These are phyloP conservation scores for Trinectes maculatus DNA, from an alignment of 2,113 vertebrate genomes.

Conservation along the genomic window DNA sequence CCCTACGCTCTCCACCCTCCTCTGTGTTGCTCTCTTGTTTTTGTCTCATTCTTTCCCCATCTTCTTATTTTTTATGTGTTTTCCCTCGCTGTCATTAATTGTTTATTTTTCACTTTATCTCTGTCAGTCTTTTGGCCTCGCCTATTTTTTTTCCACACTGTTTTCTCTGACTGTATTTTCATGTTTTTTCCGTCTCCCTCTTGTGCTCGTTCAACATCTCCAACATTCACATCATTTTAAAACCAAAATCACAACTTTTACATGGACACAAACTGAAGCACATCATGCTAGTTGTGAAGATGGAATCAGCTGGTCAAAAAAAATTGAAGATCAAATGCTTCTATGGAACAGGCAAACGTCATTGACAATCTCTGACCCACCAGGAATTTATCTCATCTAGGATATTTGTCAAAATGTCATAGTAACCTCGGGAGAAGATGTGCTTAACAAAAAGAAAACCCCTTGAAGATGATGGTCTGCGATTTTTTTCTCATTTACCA, in stretches of 20 bases:
- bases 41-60: slow-evolving; percentile 9
- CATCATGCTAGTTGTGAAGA: too few relatives aligned
- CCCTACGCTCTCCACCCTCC: slow-evolving; percentile 37
- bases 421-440: background rate
- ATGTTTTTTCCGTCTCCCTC: background rate
- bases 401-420: background rate
- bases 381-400: background rate
- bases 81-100: background rate
- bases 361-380: background rate
- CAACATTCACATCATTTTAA: background rate
- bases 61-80: background rate
- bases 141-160: background rate
- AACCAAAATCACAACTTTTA: background rate
- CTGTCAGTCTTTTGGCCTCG: background rate
- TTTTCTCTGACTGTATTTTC: background rate
- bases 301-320: too few relatives aligned
- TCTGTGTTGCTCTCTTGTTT: slow-evolving; percentile 28
- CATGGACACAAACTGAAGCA: too few relatives aligned
- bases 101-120: background rate
- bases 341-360: too few relatives aligned
- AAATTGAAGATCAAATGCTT: too few relatives aligned
- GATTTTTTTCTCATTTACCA: background rate
- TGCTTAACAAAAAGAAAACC: background rate
- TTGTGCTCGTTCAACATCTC: background rate
- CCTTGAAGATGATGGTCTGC: background rate